Evolutionary conservation across 2,888 invertebrate species (phyloP), one percentile per base, ranked within the genome.

Genomic region (Acanthopleura granulata): DNA sequence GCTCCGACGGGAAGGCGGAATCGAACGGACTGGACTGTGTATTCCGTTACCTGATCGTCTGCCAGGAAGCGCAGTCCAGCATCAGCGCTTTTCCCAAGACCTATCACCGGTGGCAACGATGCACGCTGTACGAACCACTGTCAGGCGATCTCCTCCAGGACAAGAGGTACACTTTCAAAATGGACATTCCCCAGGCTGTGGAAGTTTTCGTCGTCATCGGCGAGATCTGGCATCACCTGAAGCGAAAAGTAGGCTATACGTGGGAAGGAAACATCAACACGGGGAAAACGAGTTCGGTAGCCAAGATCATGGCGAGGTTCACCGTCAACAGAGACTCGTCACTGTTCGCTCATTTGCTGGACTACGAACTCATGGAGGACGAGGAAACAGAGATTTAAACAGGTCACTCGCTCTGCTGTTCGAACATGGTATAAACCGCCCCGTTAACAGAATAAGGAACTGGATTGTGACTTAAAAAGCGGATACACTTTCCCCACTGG

Each of bases 91-190:
- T 88, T 72, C 89, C 89, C 0, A 86, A 85, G 75, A 87, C 87
- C 0, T 86, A 82, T 74, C 85, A 86, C 71, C 84, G 85, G 30
- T 89, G 89, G 89, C 85, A 86, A 75, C 74, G 85, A 4, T 88
- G 88, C 74, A 83, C 87, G 1, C 79, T 89, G 25, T 86, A 88
- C 76, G 89, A 89, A 75, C 89, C 89, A 1, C 83, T 89, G 9
- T 82, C 82, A 12, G 88, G 89, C 0, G 88, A 89, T 74, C 80
- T 89, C 27, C 81, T 87, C 79, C 83, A 86, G 4, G 85, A 87
- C 79, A 86, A 85, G 74, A 81, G 87, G 11, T 86, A 87, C 77
- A 85, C 81, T 74, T 89, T 89, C 81, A 81, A 85, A 62, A 75
- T 89, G 29, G 89, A 88, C 72, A 83, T 88, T 3, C 86, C 85